phyloP scores from a whole-genome alignment of 2,113 vertebrate genomes.

The Pachycephala philippinensis region DNA sequence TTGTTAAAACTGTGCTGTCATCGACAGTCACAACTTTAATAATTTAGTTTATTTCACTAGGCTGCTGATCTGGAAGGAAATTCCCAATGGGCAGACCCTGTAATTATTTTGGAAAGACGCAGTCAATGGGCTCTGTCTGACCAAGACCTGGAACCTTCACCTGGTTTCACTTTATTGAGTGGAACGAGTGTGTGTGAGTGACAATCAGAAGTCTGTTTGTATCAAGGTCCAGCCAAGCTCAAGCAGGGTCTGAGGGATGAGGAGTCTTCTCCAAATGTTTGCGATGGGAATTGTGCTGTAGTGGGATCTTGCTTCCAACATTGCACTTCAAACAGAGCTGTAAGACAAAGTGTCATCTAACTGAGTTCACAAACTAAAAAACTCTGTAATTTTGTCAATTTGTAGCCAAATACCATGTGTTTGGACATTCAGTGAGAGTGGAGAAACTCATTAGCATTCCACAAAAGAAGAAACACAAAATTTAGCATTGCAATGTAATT shows the following conservation, averaged over 20 bases:
- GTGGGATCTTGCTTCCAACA: not conserved
- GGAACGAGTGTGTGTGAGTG: not conserved
- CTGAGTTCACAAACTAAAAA: not conserved
- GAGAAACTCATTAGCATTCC: not conserved
- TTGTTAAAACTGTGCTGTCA: not conserved
- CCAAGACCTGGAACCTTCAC: not conserved
- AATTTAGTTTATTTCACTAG: not conserved
- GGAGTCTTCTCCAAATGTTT: not conserved
- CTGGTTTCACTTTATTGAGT: not conserved
- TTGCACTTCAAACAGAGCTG: not conserved
- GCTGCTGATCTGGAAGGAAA: not conserved
- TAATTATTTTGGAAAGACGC: not conserved
- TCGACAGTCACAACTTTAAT: not conserved
- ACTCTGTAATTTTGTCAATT: not conserved
- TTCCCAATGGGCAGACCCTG: not conserved
- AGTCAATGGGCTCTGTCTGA: fast-evolving
- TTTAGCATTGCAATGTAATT: not conserved
- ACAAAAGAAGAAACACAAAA: not conserved
- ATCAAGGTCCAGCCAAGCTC: not conserved
- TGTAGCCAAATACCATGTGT: not conserved
- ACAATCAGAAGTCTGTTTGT: not conserved
- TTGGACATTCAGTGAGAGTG: not conserved
- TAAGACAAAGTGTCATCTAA: not conserved
- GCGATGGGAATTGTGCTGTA: not conserved
- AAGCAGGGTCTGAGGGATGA: not conserved